Evolutionary conservation across 2,888 invertebrate genomes (phyloP), one percentile per base, ranked within the genome.

Genomic region (Lysandra coridon): DNA sequence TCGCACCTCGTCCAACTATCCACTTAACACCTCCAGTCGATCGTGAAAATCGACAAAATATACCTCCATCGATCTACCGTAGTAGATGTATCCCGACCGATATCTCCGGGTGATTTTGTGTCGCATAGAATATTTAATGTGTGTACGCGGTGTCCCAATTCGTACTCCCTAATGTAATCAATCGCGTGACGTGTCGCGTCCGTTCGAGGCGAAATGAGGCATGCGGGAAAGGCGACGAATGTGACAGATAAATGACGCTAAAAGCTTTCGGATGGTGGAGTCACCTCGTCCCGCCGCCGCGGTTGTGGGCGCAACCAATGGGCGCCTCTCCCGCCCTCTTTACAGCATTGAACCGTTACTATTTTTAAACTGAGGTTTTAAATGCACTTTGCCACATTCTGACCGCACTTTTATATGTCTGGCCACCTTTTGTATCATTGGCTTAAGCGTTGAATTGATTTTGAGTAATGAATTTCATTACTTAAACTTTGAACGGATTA

Each of bases 221-320:
- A 84, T 83, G 84, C 83, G 84, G 81, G 85, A 85, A 79, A 64
- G 57, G 78, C 44, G 78, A 73, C 33, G 79, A 77, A 81, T 79
- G 80, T 83, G 91, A 92, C 90, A 90, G 86, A 85, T 83, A 87
- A 85, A 88, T 89, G 90, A 90, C 88, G 91, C 88, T 93, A 93
- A 94, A 93, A 94, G 93, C 92, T 92, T 94, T 93, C 90, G 87
- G 88, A 88, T 88, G 83, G 85, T 83, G 84, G 84, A 86, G 92
- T 92, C 89, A 90, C 88, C 86, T 88, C 88, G 88, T 88, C 93
- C 92, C 91, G 89, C 88, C 88, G 87, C 92, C 91, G 89, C 88
- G 88, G 87, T 83, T 83, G 88, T 88, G 89, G 91, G 92, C 92
- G 92, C 92, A 91, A 91, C 93, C 92, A 90, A 90, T 91, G 90